These are phyloP conservation scores for Bungarus multicinctus DNA, from an alignment of 2,113 vertebrate genomes.

Conservation along the genomic window DNA sequence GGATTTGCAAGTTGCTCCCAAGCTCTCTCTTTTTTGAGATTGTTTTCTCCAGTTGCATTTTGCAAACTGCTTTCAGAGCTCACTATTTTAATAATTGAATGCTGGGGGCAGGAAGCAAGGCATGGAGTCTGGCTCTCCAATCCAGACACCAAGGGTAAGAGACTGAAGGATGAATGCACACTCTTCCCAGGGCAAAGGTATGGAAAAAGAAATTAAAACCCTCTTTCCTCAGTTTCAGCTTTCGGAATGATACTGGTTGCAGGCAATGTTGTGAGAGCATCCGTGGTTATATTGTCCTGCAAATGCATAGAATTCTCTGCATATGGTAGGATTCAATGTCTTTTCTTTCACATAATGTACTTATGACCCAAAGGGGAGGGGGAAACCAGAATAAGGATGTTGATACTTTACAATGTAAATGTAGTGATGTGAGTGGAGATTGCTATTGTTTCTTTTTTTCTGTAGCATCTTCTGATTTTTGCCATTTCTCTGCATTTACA, in stretches of 20 bases:
- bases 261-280: not conserved
- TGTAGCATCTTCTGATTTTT: not conserved
- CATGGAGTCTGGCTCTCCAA: not conserved
- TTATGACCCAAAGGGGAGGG: not conserved
- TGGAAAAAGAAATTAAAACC: not conserved
- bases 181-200: not conserved
- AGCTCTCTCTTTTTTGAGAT: not conserved
- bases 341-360: not conserved
- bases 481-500: not conserved
- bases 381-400: not conserved
- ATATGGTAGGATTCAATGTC: not conserved
- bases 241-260: not conserved
- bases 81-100: not conserved
- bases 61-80: not conserved
- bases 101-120: not conserved
- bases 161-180: not conserved
- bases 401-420: not conserved
- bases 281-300: not conserved
- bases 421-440: not conserved
- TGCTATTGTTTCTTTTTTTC: not conserved
- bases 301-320: not conserved
- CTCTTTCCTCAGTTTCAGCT: not conserved
- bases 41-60: not conserved
- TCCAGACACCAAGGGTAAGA: not conserved
- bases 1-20: not conserved